Conservation (phyloP, 2,888 invertebrate genomes). For the Drosophila prolongata region DNA sequence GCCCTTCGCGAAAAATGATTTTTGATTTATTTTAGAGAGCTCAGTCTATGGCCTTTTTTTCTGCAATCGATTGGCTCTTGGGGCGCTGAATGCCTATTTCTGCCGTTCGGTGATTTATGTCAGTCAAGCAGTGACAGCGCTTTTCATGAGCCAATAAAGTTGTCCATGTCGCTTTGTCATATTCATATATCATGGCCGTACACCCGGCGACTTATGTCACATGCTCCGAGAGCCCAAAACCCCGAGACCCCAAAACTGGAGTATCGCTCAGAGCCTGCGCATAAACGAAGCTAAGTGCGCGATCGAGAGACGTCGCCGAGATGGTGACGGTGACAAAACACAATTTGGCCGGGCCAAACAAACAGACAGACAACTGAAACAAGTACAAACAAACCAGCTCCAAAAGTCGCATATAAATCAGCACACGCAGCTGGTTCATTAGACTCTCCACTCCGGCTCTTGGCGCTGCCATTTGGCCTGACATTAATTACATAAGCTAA, state of each 20-base stretch:
- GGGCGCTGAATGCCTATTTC: conserved; percentile 42
- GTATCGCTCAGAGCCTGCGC: conserved; percentile 55
- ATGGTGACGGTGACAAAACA: conserved; percentile 72
- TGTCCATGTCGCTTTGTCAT: conserved; percentile 79
- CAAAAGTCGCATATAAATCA: conserved; percentile 72
- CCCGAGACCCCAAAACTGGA: conserved; percentile 30
- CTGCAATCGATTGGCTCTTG: conserved; percentile 39
- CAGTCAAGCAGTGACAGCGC: conserved; percentile 79
- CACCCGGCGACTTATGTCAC: conserved; percentile 75
- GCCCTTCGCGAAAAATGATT: conserved; percentile 64
- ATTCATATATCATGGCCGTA: conserved; percentile 76
- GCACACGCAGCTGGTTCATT: conserved; percentile 66
- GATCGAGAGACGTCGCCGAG: conserved; percentile 61
- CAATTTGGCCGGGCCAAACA: conserved; percentile 62
- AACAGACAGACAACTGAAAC: conserved; percentile 8
- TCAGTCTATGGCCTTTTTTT: conserved; percentile 16
- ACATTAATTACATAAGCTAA: conserved; percentile 78
- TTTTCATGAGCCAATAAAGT: conserved; percentile 81
- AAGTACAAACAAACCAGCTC: conserved; percentile 16
- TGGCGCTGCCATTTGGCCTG: conserved; percentile 46
- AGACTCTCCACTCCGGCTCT: conserved; percentile 56
- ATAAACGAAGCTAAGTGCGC: conserved; percentile 67
- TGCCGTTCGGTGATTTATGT: conserved; percentile 70
- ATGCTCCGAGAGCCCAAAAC: conserved; percentile 36
- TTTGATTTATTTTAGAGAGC: conserved; percentile 65